Percentiles rank a stretch among this genome's conserved stretches.
Conservation (phyloP, 2,888 invertebrate genomes). For the Salpingus planirostris region DNA sequence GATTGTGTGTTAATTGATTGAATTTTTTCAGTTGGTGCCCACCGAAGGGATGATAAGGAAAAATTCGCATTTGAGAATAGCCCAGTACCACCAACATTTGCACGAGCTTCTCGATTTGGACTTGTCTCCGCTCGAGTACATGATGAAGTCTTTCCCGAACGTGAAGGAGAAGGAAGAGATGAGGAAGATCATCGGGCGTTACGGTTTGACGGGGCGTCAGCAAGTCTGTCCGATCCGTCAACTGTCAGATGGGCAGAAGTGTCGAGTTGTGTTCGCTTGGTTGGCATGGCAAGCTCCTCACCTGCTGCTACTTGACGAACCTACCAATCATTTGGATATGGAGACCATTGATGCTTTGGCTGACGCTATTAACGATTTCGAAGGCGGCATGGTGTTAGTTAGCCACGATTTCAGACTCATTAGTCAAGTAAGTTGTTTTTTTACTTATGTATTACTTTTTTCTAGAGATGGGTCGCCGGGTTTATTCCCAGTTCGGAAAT, state of each 20-base stretch:
- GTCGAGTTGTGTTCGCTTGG: slow-evolving; percentile 98
- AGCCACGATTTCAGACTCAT: slow-evolving; percentile 99
- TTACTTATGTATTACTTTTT: too few relatives aligned
- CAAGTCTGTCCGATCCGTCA: slow-evolving; percentile 92
- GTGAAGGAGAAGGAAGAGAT: slow-evolving; percentile 98
- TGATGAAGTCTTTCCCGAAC: slow-evolving; percentile 95
- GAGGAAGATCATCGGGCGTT: slow-evolving; percentile 97
- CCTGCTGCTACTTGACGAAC: slow-evolving; percentile 73
- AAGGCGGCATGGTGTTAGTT: slow-evolving; percentile 97
- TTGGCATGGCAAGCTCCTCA: slow-evolving; percentile 97
- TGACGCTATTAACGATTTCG: slow-evolving; percentile 95
- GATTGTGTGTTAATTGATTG: background rate
- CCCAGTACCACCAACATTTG: slow-evolving; percentile 97
- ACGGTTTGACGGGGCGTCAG: slow-evolving; percentile 93
- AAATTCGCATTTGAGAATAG: slow-evolving; percentile 95
- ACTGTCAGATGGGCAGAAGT: slow-evolving; percentile 94
- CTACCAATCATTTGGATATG: slow-evolving; percentile 95
- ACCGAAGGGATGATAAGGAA: slow-evolving; percentile 95
- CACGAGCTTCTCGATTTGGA: slow-evolving; percentile 94
- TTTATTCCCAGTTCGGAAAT: too few relatives aligned
- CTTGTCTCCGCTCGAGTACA: slow-evolving; percentile 92
- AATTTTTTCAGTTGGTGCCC: slow-evolving; percentile 63
- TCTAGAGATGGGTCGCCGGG: too few relatives aligned
- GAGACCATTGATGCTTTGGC: slow-evolving; percentile 97
- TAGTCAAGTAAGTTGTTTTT: slow-evolving; percentile 81